A percentile compares a stretch with the other conserved stretches of the same genome.
Evolutionary conservation across 2,888 invertebrate genomes (phyloP).

Genomic region (Marasmarcha lunaedactyla): DNA sequence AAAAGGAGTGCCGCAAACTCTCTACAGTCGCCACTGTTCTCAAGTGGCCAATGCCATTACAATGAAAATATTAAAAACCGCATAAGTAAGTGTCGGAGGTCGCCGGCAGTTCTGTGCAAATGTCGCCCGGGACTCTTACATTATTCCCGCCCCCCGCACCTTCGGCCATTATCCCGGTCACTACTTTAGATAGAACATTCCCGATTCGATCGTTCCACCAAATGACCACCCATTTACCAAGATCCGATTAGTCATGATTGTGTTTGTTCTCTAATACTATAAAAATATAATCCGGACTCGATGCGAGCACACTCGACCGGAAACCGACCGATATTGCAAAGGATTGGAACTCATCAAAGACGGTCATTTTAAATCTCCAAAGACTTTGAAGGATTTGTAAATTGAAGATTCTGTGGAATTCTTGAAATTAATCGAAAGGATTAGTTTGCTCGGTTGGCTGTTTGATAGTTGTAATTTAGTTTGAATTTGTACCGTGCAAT

Average conservation of each 20-base stretch:
- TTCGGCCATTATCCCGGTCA: conserved; percentile 57
- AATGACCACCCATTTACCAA: conserved; percentile 63
- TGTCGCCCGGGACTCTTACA: conserved; percentile 68
- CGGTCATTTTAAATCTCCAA: conserved; percentile 36
- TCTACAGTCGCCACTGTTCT: conserved; percentile 24
- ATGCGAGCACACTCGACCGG: conserved; percentile 29
- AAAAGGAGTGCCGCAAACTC: too few relatives aligned
- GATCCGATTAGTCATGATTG: conserved; percentile 68
- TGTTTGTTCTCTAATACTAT: conserved; percentile 49
- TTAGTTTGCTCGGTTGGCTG: conserved; percentile 44
- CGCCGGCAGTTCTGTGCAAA: conserved; percentile 68
- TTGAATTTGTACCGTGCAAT: not conserved
- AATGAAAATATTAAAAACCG: conserved; percentile 76
- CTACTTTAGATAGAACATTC: conserved; percentile 68
- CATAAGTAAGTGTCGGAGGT: conserved; percentile 68
- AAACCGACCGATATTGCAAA: conserved; percentile 33
- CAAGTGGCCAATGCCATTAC: conserved; percentile 62
- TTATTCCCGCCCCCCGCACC: conserved; percentile 49
- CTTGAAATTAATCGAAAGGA: conserved; percentile 42
- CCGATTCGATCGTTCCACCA: conserved; percentile 51
- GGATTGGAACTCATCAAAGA: conserved; percentile 52
- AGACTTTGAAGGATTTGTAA: conserved; percentile 46
- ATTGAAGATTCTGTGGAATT: conserved; percentile 42
- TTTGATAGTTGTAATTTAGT: conserved; percentile 15
- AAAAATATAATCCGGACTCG: conserved; percentile 56